phyloP scores from a whole-genome alignment of 2,113 vertebrate genomes.

The Danio rerio region GRCz12tu NC_133191.1:42990001-42990500 shows the following conservation, averaged over 20 bases:
- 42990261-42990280: constrained; percentile 12
- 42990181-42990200: constrained; percentile 52
- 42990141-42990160: constrained; percentile 20
- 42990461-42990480: constrained; percentile 73
- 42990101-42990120: constrained; percentile 53
- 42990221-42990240: constrained; percentile 58
- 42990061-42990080: constrained; percentile 64
- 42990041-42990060: constrained; percentile 66
- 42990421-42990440: constrained; percentile 72
- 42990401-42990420: constrained; percentile 70
- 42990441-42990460: constrained; percentile 70
- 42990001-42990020: constrained; percentile 75
- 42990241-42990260: constrained; percentile 55
- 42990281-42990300: constrained; percentile 67
- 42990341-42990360: constrained; percentile 50
- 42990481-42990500: constrained; percentile 59
- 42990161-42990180: constrained; percentile 53
- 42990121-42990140: constrained; percentile 33
- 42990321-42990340: constrained; percentile 57
- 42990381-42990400: constrained; percentile 25
- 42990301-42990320: constrained; percentile 63
- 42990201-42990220: constrained; percentile 60
- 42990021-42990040: constrained; percentile 76
- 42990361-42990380: constrained; percentile 63
- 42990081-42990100: constrained; percentile 61